Evolutionary conservation across 1,140 invertebrate species (phyloP).

Genomic region (Drosophila willistoni): DNA sequence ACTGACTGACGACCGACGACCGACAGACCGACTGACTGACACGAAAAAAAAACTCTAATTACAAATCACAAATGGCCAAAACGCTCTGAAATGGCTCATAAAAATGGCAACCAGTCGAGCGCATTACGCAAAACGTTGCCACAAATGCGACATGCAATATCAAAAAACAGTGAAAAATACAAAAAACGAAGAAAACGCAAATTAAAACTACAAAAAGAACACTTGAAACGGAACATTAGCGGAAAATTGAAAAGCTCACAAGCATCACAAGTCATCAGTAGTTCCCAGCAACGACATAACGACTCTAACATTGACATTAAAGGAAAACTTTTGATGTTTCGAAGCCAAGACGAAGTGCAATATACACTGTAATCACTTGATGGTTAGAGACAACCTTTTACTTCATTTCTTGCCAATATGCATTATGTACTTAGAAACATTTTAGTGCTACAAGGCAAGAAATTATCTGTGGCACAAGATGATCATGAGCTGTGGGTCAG

Average conservation of each 20-base stretch:
- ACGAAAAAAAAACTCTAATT: slow-evolving; percentile 60
- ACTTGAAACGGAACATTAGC: slow-evolving; percentile 42
- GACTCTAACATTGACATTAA: neutral
- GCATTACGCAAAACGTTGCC: slow-evolving; percentile 74
- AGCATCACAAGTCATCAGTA: slow-evolving; percentile 38
- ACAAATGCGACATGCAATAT: slow-evolving; percentile 55
- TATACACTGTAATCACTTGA: neutral
- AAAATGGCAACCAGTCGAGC: slow-evolving; percentile 69
- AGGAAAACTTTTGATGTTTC: neutral
- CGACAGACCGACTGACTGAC: slow-evolving; percentile 35
- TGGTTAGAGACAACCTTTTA: no score
- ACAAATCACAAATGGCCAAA: slow-evolving; percentile 79
- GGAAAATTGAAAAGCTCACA: slow-evolving; percentile 68
- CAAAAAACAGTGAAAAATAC: slow-evolving; percentile 21
- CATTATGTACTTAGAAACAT: no score
- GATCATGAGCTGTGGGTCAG: no score
- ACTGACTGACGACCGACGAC: slow-evolving; percentile 36
- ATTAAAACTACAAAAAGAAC: neutral
- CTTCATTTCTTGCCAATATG: no score
- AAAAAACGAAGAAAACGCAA: neutral
- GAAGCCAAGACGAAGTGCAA: neutral
- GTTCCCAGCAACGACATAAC: slow-evolving; percentile 19
- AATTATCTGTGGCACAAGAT: no score
- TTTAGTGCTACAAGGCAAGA: no score
- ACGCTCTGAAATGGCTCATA: slow-evolving; percentile 69